A percentile compares a stretch with the other conserved stretches of the same genome.
Conservation (phyloP, 2,888 invertebrate species). For the Julus scanicus region DNA sequence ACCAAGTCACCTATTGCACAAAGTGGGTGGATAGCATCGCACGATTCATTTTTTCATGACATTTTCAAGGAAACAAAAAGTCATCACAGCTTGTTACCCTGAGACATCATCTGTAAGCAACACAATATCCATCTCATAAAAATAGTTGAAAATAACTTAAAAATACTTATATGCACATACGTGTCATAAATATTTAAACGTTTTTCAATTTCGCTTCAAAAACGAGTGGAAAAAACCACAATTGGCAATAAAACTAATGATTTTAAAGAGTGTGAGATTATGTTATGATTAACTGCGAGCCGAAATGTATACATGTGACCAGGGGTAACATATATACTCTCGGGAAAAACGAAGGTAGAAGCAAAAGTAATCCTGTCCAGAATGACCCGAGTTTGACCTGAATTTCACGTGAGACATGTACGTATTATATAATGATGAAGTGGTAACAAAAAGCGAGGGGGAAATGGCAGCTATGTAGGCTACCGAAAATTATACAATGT, state of each 20-base stretch:
- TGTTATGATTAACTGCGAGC: neutral
- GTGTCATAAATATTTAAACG: neutral
- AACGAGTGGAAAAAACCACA: neutral
- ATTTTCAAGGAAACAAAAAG: neutral
- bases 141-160: neutral
- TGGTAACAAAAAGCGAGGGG: neutral
- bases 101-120: neutral
- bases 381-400: conserved; percentile 24
- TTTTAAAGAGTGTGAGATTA: neutral
- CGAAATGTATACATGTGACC: neutral
- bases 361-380: conserved; percentile 36
- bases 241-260: neutral
- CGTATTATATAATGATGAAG: conserved; percentile 6
- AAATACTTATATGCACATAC: neutral
- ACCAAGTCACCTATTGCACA: too few relatives aligned
- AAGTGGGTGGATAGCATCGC: neutral
- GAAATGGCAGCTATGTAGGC: conserved; percentile 47
- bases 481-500: conserved; percentile 26
- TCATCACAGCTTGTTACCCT: neutral
- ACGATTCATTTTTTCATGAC: neutral
- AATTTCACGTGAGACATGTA: conserved; percentile 35
- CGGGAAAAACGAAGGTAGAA: conserved; percentile 27
- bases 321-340: neutral
- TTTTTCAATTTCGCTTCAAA: neutral
- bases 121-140: neutral